Evolutionary conservation across 2,888 invertebrate species (phyloP).

Genomic region (Callinectes sapidus): DNA sequence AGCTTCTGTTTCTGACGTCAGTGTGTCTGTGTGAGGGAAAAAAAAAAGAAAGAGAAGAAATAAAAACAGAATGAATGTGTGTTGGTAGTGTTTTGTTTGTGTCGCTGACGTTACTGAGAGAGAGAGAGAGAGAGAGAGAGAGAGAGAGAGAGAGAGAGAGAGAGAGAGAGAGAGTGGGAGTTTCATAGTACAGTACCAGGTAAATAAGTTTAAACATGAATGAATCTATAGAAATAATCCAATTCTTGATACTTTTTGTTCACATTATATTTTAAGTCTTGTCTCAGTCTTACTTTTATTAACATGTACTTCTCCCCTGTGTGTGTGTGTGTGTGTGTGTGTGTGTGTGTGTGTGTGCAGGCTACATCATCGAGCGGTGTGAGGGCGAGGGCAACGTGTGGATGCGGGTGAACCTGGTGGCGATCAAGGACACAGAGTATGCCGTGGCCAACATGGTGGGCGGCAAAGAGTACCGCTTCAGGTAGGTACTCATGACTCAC

Average conservation of each 20-base stretch:
- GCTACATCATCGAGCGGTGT: slow-evolving; percentile 87
- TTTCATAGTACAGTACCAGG: neutral
- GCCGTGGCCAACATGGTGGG: slow-evolving; percentile 89
- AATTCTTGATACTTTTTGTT: neutral
- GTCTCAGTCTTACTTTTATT: neutral
- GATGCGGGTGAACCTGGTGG: slow-evolving; percentile 86
- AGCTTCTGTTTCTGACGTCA: too few species aligned
- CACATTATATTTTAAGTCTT: neutral
- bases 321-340: neutral
- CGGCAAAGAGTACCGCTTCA: slow-evolving; percentile 85
- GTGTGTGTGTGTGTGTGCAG: slow-evolving; percentile 75
- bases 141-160: slow-evolving; percentile 12
- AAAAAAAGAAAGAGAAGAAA: neutral
- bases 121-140: slow-evolving; percentile 1
- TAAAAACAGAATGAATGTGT: neutral
- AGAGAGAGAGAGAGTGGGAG: neutral
- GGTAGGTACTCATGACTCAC: slow-evolving; percentile 43
- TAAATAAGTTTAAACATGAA: neutral
- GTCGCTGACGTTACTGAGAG: neutral
- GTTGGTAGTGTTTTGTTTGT: neutral
- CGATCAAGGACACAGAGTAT: slow-evolving; percentile 85
- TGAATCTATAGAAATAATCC: neutral
- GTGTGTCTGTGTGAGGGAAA: neutral
- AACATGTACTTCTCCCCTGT: neutral
- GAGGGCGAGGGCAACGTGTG: slow-evolving; percentile 84